Percentiles rank a stretch among this genome's conserved stretches.
Conservation (phyloP, 2,797 vertebrate species). For the Anisognathus igniventris region DNA sequence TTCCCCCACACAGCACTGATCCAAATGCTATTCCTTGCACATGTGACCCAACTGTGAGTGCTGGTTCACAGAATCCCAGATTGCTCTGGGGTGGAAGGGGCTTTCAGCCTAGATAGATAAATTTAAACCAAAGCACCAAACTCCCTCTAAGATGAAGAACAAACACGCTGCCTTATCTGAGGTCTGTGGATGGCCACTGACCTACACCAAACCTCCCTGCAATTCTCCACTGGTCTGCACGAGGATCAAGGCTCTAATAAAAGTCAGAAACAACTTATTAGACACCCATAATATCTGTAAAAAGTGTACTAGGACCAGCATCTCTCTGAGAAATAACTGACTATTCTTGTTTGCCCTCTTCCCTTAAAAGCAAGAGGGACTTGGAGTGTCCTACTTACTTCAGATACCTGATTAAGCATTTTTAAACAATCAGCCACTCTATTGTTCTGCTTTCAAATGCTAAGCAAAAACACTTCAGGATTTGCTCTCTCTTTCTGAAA, state of each 20-base stretch:
- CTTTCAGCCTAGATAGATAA: not conserved
- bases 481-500: not conserved
- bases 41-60: rapidly evolving
- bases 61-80: not conserved
- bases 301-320: not conserved
- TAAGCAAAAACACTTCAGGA: not conserved
- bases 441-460: constrained; percentile 8
- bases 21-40: rapidly evolving
- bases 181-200: not conserved
- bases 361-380: not conserved
- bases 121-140: not conserved
- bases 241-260: not conserved
- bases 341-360: not conserved
- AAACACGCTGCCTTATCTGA: rapidly evolving
- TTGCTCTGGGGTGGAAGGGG: not conserved
- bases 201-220: not conserved
- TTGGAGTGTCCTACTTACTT: constrained; percentile 33
- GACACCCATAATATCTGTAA: not conserved
- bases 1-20: not conserved
- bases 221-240: rapidly evolving
- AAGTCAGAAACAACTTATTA: not conserved
- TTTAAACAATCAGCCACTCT: not conserved
- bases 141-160: no score
- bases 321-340: not conserved
- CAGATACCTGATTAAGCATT: constrained; percentile 48